Conservation (phyloP, 1,140 invertebrate species). For the Melitaea cinxia region DNA sequence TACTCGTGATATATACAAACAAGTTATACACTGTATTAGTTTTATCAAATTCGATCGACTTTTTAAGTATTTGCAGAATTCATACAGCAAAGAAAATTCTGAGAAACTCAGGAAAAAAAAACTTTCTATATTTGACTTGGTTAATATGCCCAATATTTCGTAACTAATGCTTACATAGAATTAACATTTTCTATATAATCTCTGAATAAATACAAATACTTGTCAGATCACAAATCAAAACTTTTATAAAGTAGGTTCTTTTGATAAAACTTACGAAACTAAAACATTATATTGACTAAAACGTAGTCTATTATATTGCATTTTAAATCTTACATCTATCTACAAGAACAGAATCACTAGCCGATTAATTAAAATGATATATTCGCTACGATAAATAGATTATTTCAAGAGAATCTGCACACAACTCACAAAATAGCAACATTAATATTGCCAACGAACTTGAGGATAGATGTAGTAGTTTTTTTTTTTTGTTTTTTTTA, state of each 20-base stretch:
- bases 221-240: constrained; percentile 21
- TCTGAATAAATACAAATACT: constrained; percentile 12
- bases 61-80: too few relatives aligned
- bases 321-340: constrained; percentile 16
- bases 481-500: too few relatives aligned
- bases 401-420: not conserved
- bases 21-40: not conserved
- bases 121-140: too few relatives aligned
- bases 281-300: not conserved
- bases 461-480: too few relatives aligned
- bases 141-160: not conserved
- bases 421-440: not conserved
- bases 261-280: constrained; percentile 2
- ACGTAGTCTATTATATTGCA: constrained; percentile 15
- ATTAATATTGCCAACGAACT: not conserved
- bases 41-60: too few relatives aligned
- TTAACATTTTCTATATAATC: not conserved
- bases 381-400: constrained; percentile 8
- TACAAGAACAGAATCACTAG: constrained; percentile 40
- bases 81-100: too few relatives aligned
- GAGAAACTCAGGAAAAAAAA: too few relatives aligned
- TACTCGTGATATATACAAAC: not conserved
- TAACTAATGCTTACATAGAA: not conserved
- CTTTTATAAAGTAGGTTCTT: constrained; percentile 10
- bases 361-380: constrained; percentile 29